Conservation (phyloP, 2,797 vertebrate genomes). For the Gouania willdenowi region DNA sequence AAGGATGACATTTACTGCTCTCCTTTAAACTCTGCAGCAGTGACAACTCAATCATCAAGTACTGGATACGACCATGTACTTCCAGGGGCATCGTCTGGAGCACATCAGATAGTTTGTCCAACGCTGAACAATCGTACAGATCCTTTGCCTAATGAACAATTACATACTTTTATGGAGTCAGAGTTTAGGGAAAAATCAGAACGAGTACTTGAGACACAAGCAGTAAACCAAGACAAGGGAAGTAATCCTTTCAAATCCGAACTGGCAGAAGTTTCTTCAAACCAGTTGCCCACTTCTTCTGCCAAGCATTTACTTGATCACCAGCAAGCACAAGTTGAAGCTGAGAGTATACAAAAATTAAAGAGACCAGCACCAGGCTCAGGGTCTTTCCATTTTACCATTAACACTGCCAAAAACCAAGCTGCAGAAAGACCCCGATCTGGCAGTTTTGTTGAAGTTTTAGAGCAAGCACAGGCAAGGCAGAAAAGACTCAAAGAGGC, state of each 20-base stretch:
- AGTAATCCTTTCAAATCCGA: constrained; percentile 22
- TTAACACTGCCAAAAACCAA: constrained; percentile 66
- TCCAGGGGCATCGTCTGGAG: not conserved
- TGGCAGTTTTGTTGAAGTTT: constrained; percentile 65
- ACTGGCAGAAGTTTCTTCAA: constrained; percentile 5
- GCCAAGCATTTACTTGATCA: constrained; percentile 30
- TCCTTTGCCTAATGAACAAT: constrained; percentile 8
- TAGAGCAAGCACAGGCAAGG: constrained; percentile 49
- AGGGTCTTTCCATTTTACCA: constrained; percentile 71
- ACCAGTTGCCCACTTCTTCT: not conserved
- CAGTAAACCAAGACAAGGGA: constrained; percentile 21
- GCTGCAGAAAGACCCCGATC: constrained; percentile 67
- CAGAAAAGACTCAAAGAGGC: not conserved
- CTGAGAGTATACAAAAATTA: constrained; percentile 22
- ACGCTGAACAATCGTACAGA: constrained; percentile 29
- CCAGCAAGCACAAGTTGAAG: constrained; percentile 36
- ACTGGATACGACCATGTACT: constrained; percentile 14
- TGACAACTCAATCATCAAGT: constrained; percentile 9
- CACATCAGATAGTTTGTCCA: constrained; percentile 22
- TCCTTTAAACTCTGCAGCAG: constrained; percentile 10
- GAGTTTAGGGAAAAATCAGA: too few species aligned
- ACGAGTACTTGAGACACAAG: constrained; percentile 16
- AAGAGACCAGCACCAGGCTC: constrained; percentile 42
- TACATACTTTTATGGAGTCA: too few species aligned
- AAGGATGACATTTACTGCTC: not conserved